These are phyloP conservation scores for Paracyclopina nana DNA, from an alignment of 1,140 invertebrate genomes.

Conservation along the genomic window DNA sequence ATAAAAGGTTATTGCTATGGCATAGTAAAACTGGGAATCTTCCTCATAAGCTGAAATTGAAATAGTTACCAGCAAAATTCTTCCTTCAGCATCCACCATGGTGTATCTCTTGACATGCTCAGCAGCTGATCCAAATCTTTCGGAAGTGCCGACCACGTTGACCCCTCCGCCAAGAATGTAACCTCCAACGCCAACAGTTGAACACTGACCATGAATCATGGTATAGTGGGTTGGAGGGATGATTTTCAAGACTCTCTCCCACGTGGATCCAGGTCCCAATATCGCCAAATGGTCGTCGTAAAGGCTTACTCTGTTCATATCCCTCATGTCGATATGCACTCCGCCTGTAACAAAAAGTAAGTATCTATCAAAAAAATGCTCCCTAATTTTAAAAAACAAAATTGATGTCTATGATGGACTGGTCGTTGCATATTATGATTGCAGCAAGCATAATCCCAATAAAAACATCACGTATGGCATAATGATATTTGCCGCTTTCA, in stretches of 20 bases:
- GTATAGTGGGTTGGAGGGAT: not conserved
- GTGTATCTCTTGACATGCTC: not conserved
- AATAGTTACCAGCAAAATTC: not conserved
- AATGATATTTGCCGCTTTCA: too few species aligned
- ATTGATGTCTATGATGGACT: too few species aligned
- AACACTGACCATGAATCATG: slow-evolving; percentile 8
- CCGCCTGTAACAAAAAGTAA: too few species aligned
- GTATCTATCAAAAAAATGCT: too few species aligned
- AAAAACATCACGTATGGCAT: too few species aligned
- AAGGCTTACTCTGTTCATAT: too few species aligned
- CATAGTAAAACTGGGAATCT: not conserved
- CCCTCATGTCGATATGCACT: too few species aligned
- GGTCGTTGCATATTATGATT: too few species aligned
- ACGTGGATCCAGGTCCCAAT: not conserved
- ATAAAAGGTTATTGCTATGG: not conserved
- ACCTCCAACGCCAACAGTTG: slow-evolving; percentile 10
- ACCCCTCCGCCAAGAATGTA: slow-evolving; percentile 7
- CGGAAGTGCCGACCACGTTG: slow-evolving; percentile 2
- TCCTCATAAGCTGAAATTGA: not conserved
- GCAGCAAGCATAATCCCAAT: too few species aligned
- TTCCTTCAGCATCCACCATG: not conserved
- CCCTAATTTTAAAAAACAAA: too few species aligned
- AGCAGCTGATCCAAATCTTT: not conserved
- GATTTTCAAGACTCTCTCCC: not conserved
- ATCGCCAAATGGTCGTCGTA: too few species aligned